Evolutionary conservation across 2,888 invertebrate genomes (phyloP).

Genomic region (Rhaphigaster nebulosa): DNA sequence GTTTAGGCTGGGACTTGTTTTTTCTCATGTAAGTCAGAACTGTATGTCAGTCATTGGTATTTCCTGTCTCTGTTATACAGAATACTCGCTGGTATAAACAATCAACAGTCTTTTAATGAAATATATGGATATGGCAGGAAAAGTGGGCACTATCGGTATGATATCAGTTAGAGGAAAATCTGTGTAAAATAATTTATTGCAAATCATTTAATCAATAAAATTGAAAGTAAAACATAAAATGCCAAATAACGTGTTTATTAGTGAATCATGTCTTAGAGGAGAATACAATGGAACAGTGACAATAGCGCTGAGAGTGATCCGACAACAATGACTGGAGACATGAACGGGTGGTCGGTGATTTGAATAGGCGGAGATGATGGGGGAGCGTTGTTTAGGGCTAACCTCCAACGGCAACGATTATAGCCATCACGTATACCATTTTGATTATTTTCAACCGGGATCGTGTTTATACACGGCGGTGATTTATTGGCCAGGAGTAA

Average conservation of each 20-base stretch:
- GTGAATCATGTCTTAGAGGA: background rate
- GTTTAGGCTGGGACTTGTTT: too few species aligned
- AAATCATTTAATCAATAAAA: background rate
- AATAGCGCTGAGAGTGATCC: background rate
- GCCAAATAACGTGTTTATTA: background rate
- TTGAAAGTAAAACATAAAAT: background rate
- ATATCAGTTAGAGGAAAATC: background rate
- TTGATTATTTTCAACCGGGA: background rate
- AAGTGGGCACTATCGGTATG: background rate
- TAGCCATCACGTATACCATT: background rate
- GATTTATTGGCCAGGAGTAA: background rate
- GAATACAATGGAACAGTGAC: background rate
- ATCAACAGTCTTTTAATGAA: too few species aligned
- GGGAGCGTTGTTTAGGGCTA: background rate
- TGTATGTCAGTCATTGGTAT: too few species aligned
- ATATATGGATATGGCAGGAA: too few species aligned
- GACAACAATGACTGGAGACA: background rate
- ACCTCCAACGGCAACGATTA: background rate
- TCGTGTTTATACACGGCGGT: background rate
- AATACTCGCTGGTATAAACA: too few species aligned
- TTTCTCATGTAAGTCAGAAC: too few species aligned
- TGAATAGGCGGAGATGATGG: constrained; percentile 10
- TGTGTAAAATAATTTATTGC: background rate
- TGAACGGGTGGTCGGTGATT: constrained; percentile 11
- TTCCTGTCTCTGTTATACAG: too few species aligned